Percentiles rank a stretch among this genome's conserved stretches.
phyloP scores from a whole-genome alignment of 1,140 invertebrate species.

The Drosophila pallidifrons region DNA sequence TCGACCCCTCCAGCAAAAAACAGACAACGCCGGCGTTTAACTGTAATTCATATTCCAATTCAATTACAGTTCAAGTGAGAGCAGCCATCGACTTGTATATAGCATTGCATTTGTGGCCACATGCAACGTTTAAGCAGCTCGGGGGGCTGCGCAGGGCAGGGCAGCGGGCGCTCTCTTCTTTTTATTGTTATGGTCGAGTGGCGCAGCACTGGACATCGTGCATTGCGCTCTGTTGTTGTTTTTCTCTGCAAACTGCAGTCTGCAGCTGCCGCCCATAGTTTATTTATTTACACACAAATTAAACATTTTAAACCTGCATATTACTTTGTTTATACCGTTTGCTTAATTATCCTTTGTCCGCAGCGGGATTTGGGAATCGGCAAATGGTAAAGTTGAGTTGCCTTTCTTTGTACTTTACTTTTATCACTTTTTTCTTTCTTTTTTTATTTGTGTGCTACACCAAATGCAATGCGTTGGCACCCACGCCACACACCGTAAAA shows the following conservation, averaged over 20 bases:
- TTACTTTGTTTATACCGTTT: slow-evolving; percentile 62
- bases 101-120: slow-evolving; percentile 55
- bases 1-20: slow-evolving; percentile 6
- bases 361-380: slow-evolving; percentile 24
- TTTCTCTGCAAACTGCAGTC: slow-evolving; percentile 22
- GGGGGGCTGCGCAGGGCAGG: slow-evolving; percentile 5
- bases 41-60: slow-evolving; percentile 62
- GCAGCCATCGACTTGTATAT: slow-evolving; percentile 16
- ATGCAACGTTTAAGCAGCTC: slow-evolving; percentile 36
- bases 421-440: slow-evolving; percentile 72
- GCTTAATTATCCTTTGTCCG: slow-evolving; percentile 69
- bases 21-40: slow-evolving; percentile 24
- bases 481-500: slow-evolving; percentile 22
- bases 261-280: slow-evolving; percentile 19
- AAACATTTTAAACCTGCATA: slow-evolving; percentile 2
- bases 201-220: slow-evolving; percentile 32
- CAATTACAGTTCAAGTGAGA: slow-evolving; percentile 72
- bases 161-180: slow-evolving; percentile 14
- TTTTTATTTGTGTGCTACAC: slow-evolving; percentile 25
- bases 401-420: slow-evolving; percentile 69
- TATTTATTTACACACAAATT: slow-evolving; percentile 15
- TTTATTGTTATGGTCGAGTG: slow-evolving; percentile 53
- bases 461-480: slow-evolving; percentile 46
- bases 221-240: slow-evolving; percentile 47
- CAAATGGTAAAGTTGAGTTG: slow-evolving; percentile 10